These are phyloP conservation scores for Drosophila teissieri DNA, from an alignment of 1,140 invertebrate species.

Conservation along the genomic window DNA sequence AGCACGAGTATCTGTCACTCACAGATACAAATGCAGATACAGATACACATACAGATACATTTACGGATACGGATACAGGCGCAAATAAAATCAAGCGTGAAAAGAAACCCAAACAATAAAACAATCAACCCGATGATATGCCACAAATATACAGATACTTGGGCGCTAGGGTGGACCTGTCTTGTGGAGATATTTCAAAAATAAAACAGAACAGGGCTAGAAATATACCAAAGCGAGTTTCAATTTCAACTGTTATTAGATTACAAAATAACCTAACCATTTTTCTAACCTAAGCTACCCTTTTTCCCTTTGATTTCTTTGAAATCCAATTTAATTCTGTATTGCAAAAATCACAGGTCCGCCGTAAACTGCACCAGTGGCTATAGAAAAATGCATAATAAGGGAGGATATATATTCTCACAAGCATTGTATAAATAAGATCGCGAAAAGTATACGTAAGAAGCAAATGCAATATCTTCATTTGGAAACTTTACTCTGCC, in stretches of 20 bases:
- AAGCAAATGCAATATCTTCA: constrained; percentile 22
- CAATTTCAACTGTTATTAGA: too few relatives aligned
- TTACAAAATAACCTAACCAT: background rate
- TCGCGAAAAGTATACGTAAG: constrained; percentile 23
- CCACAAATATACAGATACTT: constrained; percentile 36
- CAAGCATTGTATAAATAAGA: constrained; percentile 25
- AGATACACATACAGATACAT: constrained; percentile 15
- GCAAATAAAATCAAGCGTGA: constrained; percentile 49
- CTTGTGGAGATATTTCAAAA: background rate
- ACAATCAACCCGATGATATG: constrained; percentile 62
- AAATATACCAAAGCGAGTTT: too few relatives aligned
- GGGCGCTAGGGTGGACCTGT: constrained; percentile 24
- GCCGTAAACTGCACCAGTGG: constrained; percentile 3
- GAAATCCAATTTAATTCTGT: background rate
- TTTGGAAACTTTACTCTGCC: constrained; percentile 3
- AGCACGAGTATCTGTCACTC: constrained; percentile 47
- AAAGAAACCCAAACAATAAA: constrained; percentile 48
- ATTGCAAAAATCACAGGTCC: background rate
- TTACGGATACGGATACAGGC: constrained; percentile 15
- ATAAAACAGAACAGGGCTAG: background rate
- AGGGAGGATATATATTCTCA: constrained; percentile 39
- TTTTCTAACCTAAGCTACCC: too few relatives aligned
- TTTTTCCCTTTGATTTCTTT: background rate
- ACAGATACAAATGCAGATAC: constrained; percentile 18
- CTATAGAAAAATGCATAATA: constrained; percentile 50